Conservation (phyloP, 2,113 vertebrate genomes). For the Pipa parva region DNA sequence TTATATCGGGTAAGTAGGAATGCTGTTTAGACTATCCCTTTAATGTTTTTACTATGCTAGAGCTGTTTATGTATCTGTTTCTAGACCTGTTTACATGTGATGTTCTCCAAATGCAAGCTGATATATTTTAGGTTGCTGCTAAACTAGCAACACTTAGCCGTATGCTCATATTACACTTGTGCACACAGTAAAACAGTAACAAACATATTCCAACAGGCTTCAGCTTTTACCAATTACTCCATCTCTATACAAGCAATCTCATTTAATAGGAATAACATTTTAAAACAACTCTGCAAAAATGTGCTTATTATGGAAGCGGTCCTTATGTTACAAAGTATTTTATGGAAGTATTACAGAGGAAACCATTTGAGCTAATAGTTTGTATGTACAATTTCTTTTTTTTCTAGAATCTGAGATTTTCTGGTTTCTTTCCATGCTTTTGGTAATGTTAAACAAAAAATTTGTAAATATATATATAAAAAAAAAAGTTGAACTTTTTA, state of each 20-base stretch:
- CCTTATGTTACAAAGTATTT: slow-evolving; percentile 17
- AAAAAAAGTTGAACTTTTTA: too few species aligned
- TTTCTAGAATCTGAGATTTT: background rate
- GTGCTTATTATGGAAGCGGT: slow-evolving; percentile 22
- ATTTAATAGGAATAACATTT: slow-evolving; percentile 2
- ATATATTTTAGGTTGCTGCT: slow-evolving; percentile 1
- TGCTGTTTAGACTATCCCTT: background rate
- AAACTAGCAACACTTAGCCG: slow-evolving; percentile 17
- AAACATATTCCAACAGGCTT: slow-evolving; percentile 8
- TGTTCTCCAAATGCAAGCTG: background rate
- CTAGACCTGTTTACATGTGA: background rate
- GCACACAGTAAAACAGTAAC: background rate
- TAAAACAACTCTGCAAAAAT: background rate
- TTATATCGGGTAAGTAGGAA: background rate
- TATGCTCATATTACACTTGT: slow-evolving; percentile 19
- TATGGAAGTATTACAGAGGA: slow-evolving; percentile 12
- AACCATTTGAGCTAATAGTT: slow-evolving; percentile 5
- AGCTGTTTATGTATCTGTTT: background rate
- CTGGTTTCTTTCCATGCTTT: background rate
- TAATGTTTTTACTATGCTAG: background rate
- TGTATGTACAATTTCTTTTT: background rate
- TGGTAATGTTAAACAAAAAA: too few species aligned
- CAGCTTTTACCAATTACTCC: background rate
- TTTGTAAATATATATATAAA: too few species aligned
- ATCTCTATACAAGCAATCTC: background rate